Percentiles rank a stretch among this genome's conserved stretches.
These are phyloP conservation scores for Podarcis lilfordi DNA, from an alignment of 2,797 vertebrate genomes.

Conservation along the genomic window DNA sequence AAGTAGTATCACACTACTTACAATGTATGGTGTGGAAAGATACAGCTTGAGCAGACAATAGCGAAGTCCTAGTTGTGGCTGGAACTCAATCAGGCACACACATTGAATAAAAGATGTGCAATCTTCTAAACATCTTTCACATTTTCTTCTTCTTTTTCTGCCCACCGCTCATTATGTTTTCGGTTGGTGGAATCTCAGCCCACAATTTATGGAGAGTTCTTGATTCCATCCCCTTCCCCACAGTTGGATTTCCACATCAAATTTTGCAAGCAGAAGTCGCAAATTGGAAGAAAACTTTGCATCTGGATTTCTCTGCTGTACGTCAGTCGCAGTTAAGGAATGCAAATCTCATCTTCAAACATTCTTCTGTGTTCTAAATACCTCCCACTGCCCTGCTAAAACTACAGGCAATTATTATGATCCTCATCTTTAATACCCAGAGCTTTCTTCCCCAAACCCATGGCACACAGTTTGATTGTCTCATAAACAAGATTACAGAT, in stretches of 20 bases:
- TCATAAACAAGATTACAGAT: constrained; percentile 13
- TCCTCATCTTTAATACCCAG: neutral
- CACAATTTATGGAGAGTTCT: neutral
- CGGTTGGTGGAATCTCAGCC: neutral
- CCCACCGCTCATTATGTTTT: neutral
- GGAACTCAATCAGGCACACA: neutral
- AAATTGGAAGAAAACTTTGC: neutral
- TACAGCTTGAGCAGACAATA: neutral
- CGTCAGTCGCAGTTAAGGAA: neutral
- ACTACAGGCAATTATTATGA: neutral
- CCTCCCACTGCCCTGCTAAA: no score
- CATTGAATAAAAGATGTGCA: neutral
- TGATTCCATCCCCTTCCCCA: no score
- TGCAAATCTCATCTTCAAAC: neutral
- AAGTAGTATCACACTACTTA: no score
- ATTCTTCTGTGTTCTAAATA: neutral
- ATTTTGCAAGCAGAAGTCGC: neutral
- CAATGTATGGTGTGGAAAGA: no score
- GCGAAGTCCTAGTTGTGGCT: neutral
- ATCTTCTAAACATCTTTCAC: neutral
- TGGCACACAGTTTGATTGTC: neutral
- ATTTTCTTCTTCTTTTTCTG: neutral
- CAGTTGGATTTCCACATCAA: neutral
- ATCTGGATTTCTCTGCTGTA: neutral
- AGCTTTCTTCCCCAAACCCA: neutral